Evolutionary conservation across 2,797 vertebrate genomes (phyloP), one percentile per base, ranked within the genome.

Genomic region (Eospalax fontanierii): DNA sequence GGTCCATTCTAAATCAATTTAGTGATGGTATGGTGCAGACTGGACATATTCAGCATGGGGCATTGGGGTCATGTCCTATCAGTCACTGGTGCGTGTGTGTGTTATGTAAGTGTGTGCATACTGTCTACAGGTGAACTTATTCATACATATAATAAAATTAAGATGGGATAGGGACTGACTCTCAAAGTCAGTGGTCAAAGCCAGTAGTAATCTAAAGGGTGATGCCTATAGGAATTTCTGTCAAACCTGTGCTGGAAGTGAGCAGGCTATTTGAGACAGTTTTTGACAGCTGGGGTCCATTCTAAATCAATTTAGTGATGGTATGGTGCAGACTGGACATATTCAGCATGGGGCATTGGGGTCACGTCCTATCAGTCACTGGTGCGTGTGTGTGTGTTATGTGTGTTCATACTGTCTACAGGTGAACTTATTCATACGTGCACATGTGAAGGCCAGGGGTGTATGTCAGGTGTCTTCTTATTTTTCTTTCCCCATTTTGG

Each of bases 231-330:
- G 18, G 5, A 89, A 91, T 26, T 89, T 70, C 63, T 57, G 57
- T 76, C 57, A 95, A 35, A 76, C 19, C 35, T 63, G 24, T 66
- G 19, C 1, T 46, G 68, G 38, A 84, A 91, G 81, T n/a, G 66
- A 80, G 78, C 35, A 79, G 79, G 70, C 38, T 81, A 89, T 92
- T 75, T 92, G 63, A 54, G 71, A 73, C 2, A 43, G 68, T 54
- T 18, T 68, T 85, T 91, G 74, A 83, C 46, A 97, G 78, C 84
- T 92, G 80, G 28, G 33, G 54, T 89, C 46, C 46, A 65, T 59
- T 88, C 15, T 70, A 81, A 91, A 90, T 90, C 65, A 43, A 88
- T 24, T 80, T 71, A 90, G 35, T 90, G n/a, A 80, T 22, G 63
- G 26, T 59, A 33, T 15, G 4, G 24, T 81, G 4, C 40, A 82